Evolutionary conservation across 2,797 vertebrate species (phyloP).

Genomic region (Protonibea diacanthus): DNA sequence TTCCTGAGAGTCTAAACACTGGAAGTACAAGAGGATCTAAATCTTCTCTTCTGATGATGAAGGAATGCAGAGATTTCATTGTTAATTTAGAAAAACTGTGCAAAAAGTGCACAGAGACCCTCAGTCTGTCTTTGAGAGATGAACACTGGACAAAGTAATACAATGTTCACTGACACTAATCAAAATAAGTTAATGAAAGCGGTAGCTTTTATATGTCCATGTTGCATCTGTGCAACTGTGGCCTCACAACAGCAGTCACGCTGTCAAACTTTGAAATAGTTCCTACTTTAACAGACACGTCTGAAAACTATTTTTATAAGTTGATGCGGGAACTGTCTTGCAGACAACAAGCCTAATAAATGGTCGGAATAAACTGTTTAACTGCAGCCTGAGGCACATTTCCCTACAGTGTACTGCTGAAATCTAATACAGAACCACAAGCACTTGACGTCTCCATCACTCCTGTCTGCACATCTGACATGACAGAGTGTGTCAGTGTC

Average conservation of each 20-base stretch:
- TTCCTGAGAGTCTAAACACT: neutral
- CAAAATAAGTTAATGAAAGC: neutral
- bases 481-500: slow-evolving; percentile 49
- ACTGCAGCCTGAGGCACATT: slow-evolving; percentile 11
- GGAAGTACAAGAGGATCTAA: neutral
- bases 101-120: too few species aligned
- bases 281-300: neutral
- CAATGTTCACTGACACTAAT: neutral
- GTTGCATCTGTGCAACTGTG: neutral
- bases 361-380: neutral
- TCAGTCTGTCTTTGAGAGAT: neutral
- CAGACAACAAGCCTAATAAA: slow-evolving; percentile 1
- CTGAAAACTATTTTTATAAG: neutral
- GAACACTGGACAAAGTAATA: neutral
- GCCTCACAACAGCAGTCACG: neutral
- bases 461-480: slow-evolving; percentile 46
- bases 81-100: too few species aligned
- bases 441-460: slow-evolving; percentile 35
- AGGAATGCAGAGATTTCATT: neutral
- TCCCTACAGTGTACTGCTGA: neutral
- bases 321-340: neutral
- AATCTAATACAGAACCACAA: slow-evolving; percentile 31
- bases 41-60: neutral
- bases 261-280: neutral
- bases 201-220: neutral